Base-by-base conservation (phyloP, 2,888 invertebrate species). In the Erannis defoliaria region DNA sequence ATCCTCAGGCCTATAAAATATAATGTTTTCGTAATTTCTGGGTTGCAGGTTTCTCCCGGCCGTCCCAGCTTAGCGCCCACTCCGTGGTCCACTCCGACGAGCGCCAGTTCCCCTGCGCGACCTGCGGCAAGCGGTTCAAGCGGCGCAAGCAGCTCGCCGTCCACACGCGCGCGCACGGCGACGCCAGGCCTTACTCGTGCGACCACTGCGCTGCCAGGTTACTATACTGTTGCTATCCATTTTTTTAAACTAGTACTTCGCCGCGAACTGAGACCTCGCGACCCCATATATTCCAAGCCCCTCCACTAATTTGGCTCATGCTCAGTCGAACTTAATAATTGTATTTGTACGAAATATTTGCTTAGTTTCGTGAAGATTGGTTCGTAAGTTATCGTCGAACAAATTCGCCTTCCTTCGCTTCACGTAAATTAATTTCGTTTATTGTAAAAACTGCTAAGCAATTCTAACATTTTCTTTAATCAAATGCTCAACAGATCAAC, bases 151-250 rank as follows among this genome's bases (percentile, higher is more conserved):
- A 92, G 66, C 80, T 93, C 0, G 70, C 78, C 0, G 77, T 72
- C 6, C 93, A 93, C 61, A 64, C 72, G n/a, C 76, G 78, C 0
- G 78, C 81, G 1, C 93, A 93, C 59, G 78, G 71, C 0, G 84
- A 85, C 2, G 77, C 75, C 0, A 76, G 88, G 16, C 90, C 90
- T 0, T 89, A 76, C 54, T 81, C 79, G 10, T 93, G 93, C 55
- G 87, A 89, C 53, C 81, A 82, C 51, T 93, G 93, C 62, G 71
- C 74, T 10, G 88, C 83, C 80, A 84, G 86, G 93, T 91, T 67
- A 50, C 66, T 29, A 16, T 16, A 16, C 8, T 35, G 10, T 42
- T 49, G 0, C 10, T 29, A 29, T 31, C 31, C 16, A 31, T 49
- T 6, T 0, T 29, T 19, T 42, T 18, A 10, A 18, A 35, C 8